A percentile compares a stretch with the other conserved stretches of the same genome.
Conservation (phyloP, 2,797 vertebrate genomes). For the Myioborus miniatus region DNA sequence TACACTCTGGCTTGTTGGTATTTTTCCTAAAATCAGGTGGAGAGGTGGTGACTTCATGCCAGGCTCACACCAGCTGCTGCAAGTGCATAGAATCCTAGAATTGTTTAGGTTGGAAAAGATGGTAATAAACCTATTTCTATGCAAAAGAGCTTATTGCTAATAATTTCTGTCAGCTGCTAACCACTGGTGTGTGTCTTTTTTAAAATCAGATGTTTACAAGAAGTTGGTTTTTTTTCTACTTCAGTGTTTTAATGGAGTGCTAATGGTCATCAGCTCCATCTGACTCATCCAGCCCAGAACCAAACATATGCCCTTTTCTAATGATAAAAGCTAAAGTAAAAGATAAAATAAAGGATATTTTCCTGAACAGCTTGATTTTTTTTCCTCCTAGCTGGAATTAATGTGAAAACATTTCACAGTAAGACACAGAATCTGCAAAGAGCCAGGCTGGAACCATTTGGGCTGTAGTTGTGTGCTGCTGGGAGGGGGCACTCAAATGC, state of each 20-base stretch:
- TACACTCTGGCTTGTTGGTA: background rate
- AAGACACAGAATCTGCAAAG: background rate
- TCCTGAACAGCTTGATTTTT: background rate
- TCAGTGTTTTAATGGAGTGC: conserved; percentile 4
- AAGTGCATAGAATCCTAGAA: background rate
- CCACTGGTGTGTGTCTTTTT: background rate
- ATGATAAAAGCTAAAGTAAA: background rate
- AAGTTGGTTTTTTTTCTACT: background rate
- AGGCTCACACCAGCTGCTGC: background rate
- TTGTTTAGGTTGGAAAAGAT: background rate
- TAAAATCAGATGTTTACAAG: conserved; percentile 45
- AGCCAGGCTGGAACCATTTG: background rate
- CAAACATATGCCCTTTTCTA: background rate
- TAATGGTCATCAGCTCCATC: conserved; percentile 37
- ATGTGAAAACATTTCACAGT: conserved; percentile 8
- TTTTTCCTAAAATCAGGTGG: background rate
- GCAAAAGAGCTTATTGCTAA: conserved; percentile 11
- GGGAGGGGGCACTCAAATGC: background rate
- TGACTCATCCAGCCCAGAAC: conserved; percentile 41
- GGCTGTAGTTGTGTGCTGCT: background rate
- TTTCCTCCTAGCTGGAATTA: conserved; percentile 9
- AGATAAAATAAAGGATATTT: background rate
- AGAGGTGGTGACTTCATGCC: background rate
- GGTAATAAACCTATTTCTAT: conserved; percentile 35
- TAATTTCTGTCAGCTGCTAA: conserved; percentile 36